Evolutionary conservation across 2,797 vertebrate genomes (phyloP), one percentile per base, ranked within the genome.

Genomic region (Enteromius thamalakanensis): DNA sequence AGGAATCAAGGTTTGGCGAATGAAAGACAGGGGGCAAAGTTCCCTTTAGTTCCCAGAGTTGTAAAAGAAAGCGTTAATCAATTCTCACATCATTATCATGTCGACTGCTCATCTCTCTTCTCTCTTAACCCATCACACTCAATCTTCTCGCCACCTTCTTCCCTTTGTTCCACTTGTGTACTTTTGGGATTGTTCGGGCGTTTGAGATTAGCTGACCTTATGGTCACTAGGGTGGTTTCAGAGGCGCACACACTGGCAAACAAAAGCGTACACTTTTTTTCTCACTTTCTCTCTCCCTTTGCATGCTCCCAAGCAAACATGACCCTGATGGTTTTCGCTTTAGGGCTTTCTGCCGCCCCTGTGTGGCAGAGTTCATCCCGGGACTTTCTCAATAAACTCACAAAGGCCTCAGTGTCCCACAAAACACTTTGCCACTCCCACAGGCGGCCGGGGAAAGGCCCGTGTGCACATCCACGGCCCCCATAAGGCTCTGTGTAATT

Each of bases 131-230:
- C 21, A 23, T 72, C 79, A 6, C 79, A 6, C 42, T 84, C 62
- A 17, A 80, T 76, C 82, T 85, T 86, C 84, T 86, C 60, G 58
- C 74, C 84, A 80, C 89, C 93, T 90, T 90, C 85, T 89, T 90
- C 90, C 89, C 89, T 91, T 94, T 91, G 91, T 91, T 88, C 85
- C 81, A 87, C 21, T 83, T 95, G 85, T 95, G 94, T 93, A 92
- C 92, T 86, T 93, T 92, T 94, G 90, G 93, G 94, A 93, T 94
- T 93, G 93, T 87, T 90, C 64, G 85, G 91, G 90, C 94, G 90
- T 90, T 91, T 93, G 91, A 93, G 94, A 96, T 97, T 96, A 94
- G 94, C 55, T 93, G 94, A 94, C 95, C 95, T 93, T 89, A 81
- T 85, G 91, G 92, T 91, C 93, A 91, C 93, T 93, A 91, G 84